Evolutionary conservation across 2,888 invertebrate genomes (phyloP).

Genomic region (Cantharis lateralis): DNA sequence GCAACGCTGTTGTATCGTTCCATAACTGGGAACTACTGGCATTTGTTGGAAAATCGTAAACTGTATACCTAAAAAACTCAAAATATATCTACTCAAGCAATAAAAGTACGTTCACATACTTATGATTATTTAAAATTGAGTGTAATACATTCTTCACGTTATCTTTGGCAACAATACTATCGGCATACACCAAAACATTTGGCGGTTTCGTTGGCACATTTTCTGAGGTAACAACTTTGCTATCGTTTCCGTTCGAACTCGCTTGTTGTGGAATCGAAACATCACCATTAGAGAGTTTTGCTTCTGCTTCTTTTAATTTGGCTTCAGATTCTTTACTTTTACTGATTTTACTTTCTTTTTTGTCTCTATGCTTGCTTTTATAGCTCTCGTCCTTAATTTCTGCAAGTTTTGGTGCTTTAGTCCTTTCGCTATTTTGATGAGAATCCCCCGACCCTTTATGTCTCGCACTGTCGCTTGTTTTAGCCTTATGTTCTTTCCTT

Average conservation of each 20-base stretch:
- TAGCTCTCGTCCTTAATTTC: constrained; percentile 10
- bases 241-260: not conserved
- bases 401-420: constrained; percentile 15
- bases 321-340: not conserved
- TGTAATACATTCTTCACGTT: constrained; percentile 73
- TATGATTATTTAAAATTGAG: constrained; percentile 71
- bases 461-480: not conserved
- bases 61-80: constrained; percentile 60
- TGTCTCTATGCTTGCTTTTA: constrained; percentile 5
- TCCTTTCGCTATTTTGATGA: not conserved
- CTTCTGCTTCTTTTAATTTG: not conserved
- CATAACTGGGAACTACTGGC: constrained; percentile 42
- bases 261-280: not conserved
- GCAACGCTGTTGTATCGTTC: constrained; percentile 56
- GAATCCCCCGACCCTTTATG: not conserved
- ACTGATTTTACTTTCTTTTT: not conserved
- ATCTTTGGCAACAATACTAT: constrained; percentile 74
- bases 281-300: not conserved
- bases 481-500: not conserved
- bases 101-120: constrained; percentile 56
- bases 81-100: not conserved
- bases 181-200: constrained; percentile 81
- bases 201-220: constrained; percentile 66
- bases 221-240: not conserved
- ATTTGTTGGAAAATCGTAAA: constrained; percentile 62